Conservation (phyloP, 2,888 invertebrate species). For the Pollenia labialis region DNA sequence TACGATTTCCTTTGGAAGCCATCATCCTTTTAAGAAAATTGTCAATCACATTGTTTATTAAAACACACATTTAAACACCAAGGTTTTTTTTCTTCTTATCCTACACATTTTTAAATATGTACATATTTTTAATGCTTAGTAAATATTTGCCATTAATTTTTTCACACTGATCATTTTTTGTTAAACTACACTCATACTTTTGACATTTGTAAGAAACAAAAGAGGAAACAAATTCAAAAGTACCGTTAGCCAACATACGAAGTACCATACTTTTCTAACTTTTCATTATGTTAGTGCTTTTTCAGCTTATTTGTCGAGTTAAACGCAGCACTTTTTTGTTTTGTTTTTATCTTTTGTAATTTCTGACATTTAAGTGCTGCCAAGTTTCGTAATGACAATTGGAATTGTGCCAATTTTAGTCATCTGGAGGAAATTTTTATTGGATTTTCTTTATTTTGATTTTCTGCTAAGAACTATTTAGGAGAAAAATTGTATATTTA, state of each 20-base stretch:
- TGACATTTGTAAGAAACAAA: neutral
- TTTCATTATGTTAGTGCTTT: neutral
- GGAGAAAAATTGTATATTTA: constrained; percentile 9
- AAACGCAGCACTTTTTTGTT: constrained; percentile 14
- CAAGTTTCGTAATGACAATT: constrained; percentile 47
- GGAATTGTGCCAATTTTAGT: constrained; percentile 60
- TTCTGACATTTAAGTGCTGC: constrained; percentile 42
- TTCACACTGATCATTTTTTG: neutral
- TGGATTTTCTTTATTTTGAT: constrained; percentile 67
- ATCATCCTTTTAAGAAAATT: neutral
- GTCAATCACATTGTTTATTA: neutral
- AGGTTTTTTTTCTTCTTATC: neutral
- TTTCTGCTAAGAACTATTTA: constrained; percentile 53
- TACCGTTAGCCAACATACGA: neutral
- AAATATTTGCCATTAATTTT: neutral
- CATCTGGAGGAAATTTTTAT: constrained; percentile 66
- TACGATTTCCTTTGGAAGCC: neutral
- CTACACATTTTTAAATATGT: too few relatives aligned
- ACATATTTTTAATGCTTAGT: too few relatives aligned
- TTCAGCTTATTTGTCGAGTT: neutral
- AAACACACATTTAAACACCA: neutral
- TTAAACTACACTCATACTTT: too few relatives aligned
- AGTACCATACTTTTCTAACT: constrained; percentile 3
- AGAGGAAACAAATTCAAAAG: constrained; percentile 12
- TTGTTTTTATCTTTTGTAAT: neutral